A percentile compares a stretch with the other conserved stretches of the same genome.
These are phyloP conservation scores for Eurystomus glaucurus DNA, from an alignment of 2,797 vertebrate genomes.

Conservation along the genomic window DNA sequence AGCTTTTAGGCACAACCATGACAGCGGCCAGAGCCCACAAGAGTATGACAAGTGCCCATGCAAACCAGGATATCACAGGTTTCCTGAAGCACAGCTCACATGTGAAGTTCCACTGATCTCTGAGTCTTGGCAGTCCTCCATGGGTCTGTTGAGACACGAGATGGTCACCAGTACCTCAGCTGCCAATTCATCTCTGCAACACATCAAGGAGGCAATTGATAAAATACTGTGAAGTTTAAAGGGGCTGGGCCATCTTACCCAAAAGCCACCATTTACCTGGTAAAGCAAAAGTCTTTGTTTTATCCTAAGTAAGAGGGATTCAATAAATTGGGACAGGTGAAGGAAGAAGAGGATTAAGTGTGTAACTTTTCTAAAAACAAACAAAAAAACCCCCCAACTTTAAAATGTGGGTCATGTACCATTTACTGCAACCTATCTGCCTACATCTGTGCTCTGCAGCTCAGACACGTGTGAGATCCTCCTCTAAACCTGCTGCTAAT, in stretches of 20 bases:
- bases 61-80: background rate
- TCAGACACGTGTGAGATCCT: background rate
- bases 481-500: slow-evolving; percentile 42
- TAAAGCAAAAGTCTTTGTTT: background rate
- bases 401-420: background rate
- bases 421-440: background rate
- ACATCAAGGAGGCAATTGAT: background rate
- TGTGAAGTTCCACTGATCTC: background rate
- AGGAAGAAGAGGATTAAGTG: background rate
- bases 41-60: background rate
- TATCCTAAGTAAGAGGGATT: slow-evolving; percentile 4
- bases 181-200: background rate
- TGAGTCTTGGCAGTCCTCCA: background rate
- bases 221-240: background rate
- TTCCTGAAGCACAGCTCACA: background rate
- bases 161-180: background rate
- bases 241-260: background rate
- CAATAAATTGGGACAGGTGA: background rate
- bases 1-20: background rate
- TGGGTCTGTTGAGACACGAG: rapidly evolving
- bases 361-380: background rate
- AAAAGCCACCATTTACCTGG: background rate
- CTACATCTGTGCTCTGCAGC: background rate
- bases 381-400: background rate
- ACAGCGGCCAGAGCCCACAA: background rate